Evolutionary conservation across 2,113 vertebrate genomes (phyloP), one percentile per base, ranked within the genome.

Genomic region (Aegotheles bennettii): DNA sequence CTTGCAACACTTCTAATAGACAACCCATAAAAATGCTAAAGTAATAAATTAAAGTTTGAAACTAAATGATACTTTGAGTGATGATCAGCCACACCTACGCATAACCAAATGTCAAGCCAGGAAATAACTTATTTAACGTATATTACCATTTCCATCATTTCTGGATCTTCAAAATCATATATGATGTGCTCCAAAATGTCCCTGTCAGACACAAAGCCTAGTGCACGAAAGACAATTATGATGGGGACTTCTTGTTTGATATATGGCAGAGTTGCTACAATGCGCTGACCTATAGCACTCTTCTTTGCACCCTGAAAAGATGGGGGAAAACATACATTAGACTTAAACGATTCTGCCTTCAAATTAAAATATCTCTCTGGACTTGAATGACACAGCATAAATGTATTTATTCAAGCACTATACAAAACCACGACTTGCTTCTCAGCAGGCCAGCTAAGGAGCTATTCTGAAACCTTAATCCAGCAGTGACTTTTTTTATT

Each of bases 121-220:
- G 19, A 81, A 74, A n/a, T 12, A 48, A 75, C 14, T 77, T 57
- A 84, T 76, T 89, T 73, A 76, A 60, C 67, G 56, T 69, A 59
- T 64, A 42, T 97, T 98, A 99, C 99, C 99, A 99, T 99, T 97
- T 99, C 99, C 99, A 99, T 99, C 99, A 99, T 99, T 98, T 99
- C 99, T 5, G 99, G 99, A 96, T 99, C 99, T 90, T 99, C 99
- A 89, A 99, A 99, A 95, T 99, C 99, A 74, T 99, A 99, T 95
- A 99, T 99, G 83, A 99, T 99, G 96, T 99, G 99, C 76, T 99
- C 99, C 83, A 99, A 97, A 87, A 99, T 99, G 97, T 99, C 99
- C 97, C 99, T 98, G 97, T 99, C 99, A 0, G 99, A 99, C 93
- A 99, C 99, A 91, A 99, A 99, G 59, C 99, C 99, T 35, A 99